phyloP scores from a whole-genome alignment of 2,888 invertebrate genomes.

The Mesorhabditis spiculigera region DNA sequence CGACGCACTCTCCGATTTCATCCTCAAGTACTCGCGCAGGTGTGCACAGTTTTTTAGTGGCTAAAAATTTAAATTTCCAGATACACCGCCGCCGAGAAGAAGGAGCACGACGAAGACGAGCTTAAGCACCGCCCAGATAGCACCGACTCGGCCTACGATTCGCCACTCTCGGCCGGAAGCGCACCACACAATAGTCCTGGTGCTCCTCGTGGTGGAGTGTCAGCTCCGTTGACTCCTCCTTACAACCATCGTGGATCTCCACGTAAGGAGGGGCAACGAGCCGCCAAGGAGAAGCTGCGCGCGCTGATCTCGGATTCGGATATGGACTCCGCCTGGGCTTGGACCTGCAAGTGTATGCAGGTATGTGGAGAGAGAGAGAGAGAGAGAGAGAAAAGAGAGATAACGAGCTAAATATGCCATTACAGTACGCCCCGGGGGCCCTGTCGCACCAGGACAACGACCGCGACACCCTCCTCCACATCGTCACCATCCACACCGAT shows the following conservation, averaged over 20 bases:
- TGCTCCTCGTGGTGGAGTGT: conserved; percentile 41
- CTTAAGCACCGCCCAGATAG: conserved; percentile 26
- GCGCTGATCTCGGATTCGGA: conserved; percentile 45
- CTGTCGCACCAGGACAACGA: conserved; percentile 48
- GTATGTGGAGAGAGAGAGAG: conserved; percentile 12
- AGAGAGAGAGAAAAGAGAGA: too few species aligned
- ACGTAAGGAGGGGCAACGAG: conserved; percentile 19
- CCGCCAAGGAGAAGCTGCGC: conserved; percentile 49
- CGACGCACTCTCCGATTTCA: conserved; percentile 57
- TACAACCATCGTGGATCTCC: conserved; percentile 12
- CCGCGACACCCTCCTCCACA: conserved; percentile 57
- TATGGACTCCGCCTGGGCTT: conserved; percentile 54
- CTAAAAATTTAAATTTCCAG: neutral
- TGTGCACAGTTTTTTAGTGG: conserved; percentile 19
- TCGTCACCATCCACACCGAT: conserved; percentile 53
- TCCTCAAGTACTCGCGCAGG: conserved; percentile 53
- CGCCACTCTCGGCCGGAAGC: conserved; percentile 50
- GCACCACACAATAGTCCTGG: conserved; percentile 48
- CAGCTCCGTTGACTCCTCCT: neutral
- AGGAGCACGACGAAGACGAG: conserved; percentile 9
- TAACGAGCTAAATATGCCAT: neutral
- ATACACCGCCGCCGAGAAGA: conserved; percentile 8
- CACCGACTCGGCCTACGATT: conserved; percentile 48
- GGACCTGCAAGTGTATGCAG: conserved; percentile 45
- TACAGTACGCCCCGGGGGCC: conserved; percentile 14